Evolutionary conservation across 2,888 invertebrate species (phyloP).

Genomic region (Cephus spinipes): DNA sequence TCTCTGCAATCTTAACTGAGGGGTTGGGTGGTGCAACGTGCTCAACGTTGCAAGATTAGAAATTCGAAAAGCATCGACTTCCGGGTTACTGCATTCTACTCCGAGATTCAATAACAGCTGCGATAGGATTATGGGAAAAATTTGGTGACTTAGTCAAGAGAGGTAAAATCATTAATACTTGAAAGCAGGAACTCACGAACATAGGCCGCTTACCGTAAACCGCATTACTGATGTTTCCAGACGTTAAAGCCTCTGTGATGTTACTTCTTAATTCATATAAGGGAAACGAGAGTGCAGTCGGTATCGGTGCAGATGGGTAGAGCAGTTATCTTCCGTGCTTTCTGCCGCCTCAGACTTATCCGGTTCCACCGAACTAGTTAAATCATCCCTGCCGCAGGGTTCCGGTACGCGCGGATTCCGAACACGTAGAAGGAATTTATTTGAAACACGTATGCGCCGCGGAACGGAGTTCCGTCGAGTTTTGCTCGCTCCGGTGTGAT

Average conservation of each 20-base stretch:
- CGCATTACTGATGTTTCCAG: no score
- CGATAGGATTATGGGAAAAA: no score
- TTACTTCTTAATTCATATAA: background rate
- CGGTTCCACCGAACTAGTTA: conserved; percentile 45
- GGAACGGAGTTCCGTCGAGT: conserved; percentile 44
- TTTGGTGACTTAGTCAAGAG: no score
- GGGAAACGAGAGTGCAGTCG: conserved; percentile 23
- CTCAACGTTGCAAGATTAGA: no score
- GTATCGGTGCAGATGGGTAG: conserved; percentile 17
- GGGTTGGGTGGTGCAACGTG: no score
- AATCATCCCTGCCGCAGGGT: conserved; percentile 48
- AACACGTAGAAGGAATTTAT: conserved; percentile 63
- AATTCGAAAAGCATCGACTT: no score
- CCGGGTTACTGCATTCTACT: no score
- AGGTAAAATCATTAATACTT: no score
- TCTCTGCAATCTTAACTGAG: background rate
- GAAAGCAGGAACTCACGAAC: no score
- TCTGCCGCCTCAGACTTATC: conserved; percentile 26
- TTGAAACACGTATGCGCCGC: conserved; percentile 55
- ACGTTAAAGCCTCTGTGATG: background rate
- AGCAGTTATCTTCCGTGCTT: conserved; percentile 23
- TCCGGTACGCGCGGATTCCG: conserved; percentile 45
- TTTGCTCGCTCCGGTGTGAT: conserved; percentile 38
- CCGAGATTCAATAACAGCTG: no score
- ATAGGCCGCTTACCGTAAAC: no score